Conservation (phyloP, 2,888 invertebrate genomes). For the Leptinotarsa juncta region DNA sequence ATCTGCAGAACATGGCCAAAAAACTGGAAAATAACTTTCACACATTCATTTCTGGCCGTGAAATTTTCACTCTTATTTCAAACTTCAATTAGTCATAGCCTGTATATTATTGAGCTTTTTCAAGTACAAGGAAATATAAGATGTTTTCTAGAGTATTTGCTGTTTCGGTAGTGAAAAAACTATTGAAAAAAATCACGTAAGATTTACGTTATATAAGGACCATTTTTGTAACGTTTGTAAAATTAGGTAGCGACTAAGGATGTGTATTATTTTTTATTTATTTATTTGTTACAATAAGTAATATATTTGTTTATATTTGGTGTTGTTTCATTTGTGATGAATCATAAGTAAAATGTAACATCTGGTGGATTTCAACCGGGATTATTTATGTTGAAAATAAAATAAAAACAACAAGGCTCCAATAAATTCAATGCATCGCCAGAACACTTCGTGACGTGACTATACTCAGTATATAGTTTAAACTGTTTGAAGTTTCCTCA, state of each 20-base stretch:
- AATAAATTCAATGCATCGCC: too few species aligned
- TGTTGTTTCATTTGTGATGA: constrained; percentile 17
- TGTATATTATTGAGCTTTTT: constrained; percentile 7
- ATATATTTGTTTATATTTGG: constrained; percentile 42
- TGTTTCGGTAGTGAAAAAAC: neutral
- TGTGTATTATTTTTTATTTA: constrained; percentile 45
- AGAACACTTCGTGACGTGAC: too few species aligned
- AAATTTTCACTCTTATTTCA: too few species aligned
- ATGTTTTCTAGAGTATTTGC: constrained; percentile 3
- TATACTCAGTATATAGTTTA: neutral
- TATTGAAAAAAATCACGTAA: neutral
- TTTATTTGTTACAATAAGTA: constrained; percentile 44
- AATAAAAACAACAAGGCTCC: too few species aligned
- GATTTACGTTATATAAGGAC: neutral
- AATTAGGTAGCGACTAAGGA: constrained; percentile 33
- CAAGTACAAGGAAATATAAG: constrained; percentile 20
- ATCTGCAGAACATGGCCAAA: too few species aligned
- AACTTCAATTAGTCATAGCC: neutral
- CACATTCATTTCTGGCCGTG: too few species aligned
- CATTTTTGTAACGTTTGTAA: constrained; percentile 33
- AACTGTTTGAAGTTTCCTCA: too few species aligned
- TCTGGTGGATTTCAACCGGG: neutral
- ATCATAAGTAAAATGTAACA: neutral
- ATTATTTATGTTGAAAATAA: too few species aligned
- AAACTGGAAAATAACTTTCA: too few species aligned